phyloP scores from a whole-genome alignment of 1,140 invertebrate genomes.

The Andricus grossulariae region DNA sequence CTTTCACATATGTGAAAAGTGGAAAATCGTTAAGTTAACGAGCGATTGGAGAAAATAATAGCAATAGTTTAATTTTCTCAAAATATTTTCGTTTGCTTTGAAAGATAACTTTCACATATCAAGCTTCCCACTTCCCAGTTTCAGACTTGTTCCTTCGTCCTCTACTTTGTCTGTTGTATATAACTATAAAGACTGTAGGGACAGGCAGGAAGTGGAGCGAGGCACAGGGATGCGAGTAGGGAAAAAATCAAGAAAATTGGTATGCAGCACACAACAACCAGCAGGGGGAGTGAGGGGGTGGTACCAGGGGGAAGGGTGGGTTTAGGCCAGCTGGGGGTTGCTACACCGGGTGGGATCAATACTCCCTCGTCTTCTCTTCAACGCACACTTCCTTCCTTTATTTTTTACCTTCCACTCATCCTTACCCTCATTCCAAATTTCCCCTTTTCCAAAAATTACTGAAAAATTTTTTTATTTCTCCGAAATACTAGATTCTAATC shows the following conservation, averaged over 20 bases:
- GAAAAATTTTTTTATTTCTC: too few relatives aligned
- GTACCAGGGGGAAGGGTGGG: slow-evolving; percentile 60
- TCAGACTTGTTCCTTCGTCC: neutral
- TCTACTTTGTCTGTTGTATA: slow-evolving; percentile 7
- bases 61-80: too few relatives aligned
- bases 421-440: slow-evolving; percentile 1
- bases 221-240: slow-evolving; percentile 45
- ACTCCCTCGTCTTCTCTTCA: slow-evolving; percentile 70
- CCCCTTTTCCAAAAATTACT: neutral
- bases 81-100: too few relatives aligned
- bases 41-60: too few relatives aligned
- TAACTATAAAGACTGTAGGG: slow-evolving; percentile 50
- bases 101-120: too few relatives aligned
- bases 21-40: too few relatives aligned
- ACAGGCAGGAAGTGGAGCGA: slow-evolving; percentile 60
- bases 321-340: slow-evolving; percentile 72
- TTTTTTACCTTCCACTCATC: slow-evolving; percentile 47
- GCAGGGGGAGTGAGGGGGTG: slow-evolving; percentile 64
- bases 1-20: too few relatives aligned
- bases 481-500: too few relatives aligned
- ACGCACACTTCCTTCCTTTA: slow-evolving; percentile 62
- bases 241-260: slow-evolving; percentile 74
- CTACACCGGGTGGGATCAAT: slow-evolving; percentile 71
- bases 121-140: too few relatives aligned
- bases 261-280: slow-evolving; percentile 75